Evolutionary conservation across 2,797 vertebrate genomes (phyloP).

Genomic region (Myotis vivesi): DNA sequence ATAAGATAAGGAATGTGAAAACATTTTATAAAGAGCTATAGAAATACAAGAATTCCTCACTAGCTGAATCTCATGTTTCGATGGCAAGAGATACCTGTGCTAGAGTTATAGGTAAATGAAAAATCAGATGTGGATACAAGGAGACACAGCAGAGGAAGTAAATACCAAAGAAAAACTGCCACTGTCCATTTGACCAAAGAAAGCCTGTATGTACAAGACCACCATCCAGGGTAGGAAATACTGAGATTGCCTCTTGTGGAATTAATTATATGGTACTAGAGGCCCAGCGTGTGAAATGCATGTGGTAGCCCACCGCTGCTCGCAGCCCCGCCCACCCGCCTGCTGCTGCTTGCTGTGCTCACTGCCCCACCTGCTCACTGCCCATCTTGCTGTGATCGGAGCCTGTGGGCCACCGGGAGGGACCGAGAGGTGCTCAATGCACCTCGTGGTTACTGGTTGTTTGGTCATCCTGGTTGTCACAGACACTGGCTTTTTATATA

Average conservation of each 20-base stretch:
- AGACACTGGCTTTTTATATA: too few species aligned
- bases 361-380: too few species aligned
- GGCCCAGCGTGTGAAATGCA: too few species aligned
- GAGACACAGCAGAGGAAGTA: not conserved
- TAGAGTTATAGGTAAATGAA: not conserved
- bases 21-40: not conserved
- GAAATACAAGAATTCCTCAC: not conserved
- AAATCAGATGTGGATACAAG: not conserved
- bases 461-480: too few species aligned
- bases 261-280: not conserved
- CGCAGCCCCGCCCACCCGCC: too few species aligned
- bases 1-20: not conserved
- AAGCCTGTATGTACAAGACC: not conserved
- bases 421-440: too few species aligned
- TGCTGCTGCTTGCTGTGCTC: rapidly evolving
- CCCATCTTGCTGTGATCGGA: too few species aligned
- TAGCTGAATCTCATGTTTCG: not conserved
- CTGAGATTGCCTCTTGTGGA: not conserved
- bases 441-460: too few species aligned
- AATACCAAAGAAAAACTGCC: not conserved
- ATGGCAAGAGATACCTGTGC: not conserved
- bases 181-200: not conserved
- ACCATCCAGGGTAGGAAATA: not conserved
- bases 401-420: too few species aligned
- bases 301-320: rapidly evolving